phyloP scores from a whole-genome alignment of 2,888 invertebrate species.

The Acanthacorydalis orientalis region DNA sequence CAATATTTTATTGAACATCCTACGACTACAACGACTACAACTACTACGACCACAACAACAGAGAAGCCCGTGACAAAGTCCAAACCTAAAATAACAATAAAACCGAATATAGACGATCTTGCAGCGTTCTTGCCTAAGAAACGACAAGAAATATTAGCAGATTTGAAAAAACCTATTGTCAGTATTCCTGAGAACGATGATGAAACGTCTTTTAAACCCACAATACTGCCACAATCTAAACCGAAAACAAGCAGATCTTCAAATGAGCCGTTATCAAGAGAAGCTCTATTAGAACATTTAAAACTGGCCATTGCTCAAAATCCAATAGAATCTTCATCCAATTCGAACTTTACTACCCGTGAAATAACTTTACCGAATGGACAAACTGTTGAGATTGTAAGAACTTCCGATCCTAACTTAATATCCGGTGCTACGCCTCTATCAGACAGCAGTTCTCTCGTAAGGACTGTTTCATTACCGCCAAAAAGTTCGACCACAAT shows the following conservation, averaged over 20 bases:
- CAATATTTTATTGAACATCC: constrained; percentile 51
- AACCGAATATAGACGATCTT: constrained; percentile 15
- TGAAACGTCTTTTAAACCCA: not conserved
- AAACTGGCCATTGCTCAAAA: constrained; percentile 56
- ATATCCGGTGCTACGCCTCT: constrained; percentile 21
- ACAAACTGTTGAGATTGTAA: constrained; percentile 55
- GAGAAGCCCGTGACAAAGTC: constrained; percentile 15
- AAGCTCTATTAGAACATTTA: constrained; percentile 56
- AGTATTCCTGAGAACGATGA: not conserved
- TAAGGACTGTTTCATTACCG: constrained; percentile 22
- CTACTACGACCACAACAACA: constrained; percentile 29
- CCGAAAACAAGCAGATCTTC: constrained; percentile 24
- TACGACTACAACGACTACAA: constrained; percentile 49
- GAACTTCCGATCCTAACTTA: constrained; percentile 51
- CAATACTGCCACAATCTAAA: constrained; percentile 1
- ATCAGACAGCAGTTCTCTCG: constrained; percentile 11
- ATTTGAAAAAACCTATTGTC: not conserved
- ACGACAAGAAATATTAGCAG: constrained; percentile 30
- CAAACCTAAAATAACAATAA: constrained; percentile 12
- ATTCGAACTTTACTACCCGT: constrained; percentile 53
- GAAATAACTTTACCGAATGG: constrained; percentile 60
- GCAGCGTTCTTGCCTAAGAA: constrained; percentile 27
- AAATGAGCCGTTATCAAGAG: constrained; percentile 42
- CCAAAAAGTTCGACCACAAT: constrained; percentile 30
- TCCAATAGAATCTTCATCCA: constrained; percentile 40